Evolutionary conservation across 2,113 vertebrate genomes (phyloP).

Genomic region (Ptilonorhynchus violaceus): DNA sequence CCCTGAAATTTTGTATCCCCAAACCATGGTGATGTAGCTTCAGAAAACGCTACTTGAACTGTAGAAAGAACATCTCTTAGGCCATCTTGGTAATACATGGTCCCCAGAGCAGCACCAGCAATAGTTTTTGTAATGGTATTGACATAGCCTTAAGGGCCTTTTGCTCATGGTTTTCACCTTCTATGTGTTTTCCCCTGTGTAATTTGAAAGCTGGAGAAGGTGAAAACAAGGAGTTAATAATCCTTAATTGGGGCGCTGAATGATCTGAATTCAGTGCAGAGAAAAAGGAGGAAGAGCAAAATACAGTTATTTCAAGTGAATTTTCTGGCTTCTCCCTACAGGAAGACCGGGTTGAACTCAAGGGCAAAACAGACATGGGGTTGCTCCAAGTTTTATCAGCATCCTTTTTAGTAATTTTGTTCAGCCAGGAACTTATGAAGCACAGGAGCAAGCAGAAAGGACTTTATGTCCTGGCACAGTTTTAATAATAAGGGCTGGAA

Average conservation of each 20-base stretch:
- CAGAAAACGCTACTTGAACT: neutral
- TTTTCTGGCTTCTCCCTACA: neutral
- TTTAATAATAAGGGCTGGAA: neutral
- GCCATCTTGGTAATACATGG: neutral
- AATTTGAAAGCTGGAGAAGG: neutral
- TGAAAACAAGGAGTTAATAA: neutral
- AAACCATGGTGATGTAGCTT: neutral
- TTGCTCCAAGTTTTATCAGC: neutral
- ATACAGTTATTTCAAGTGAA: neutral
- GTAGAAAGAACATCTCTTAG: neutral
- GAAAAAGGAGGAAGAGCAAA: neutral
- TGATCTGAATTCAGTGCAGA: neutral
- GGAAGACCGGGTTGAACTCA: neutral
- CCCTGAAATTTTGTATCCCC: neutral
- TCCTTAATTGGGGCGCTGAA: neutral
- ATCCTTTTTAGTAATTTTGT: neutral
- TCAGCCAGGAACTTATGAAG: neutral
- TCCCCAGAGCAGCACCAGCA: fast-evolving
- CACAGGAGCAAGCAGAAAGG: neutral
- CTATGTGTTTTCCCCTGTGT: neutral
- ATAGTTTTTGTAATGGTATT: neutral
- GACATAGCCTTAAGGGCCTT: neutral
- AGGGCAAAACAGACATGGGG: neutral
- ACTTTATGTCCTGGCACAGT: neutral
- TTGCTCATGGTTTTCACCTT: neutral